A percentile compares a stretch with the other conserved stretches of the same genome.
These are phyloP conservation scores for Ascidia mentula DNA, from an alignment of 23 tunicate species.

Conservation along the genomic window DNA sequence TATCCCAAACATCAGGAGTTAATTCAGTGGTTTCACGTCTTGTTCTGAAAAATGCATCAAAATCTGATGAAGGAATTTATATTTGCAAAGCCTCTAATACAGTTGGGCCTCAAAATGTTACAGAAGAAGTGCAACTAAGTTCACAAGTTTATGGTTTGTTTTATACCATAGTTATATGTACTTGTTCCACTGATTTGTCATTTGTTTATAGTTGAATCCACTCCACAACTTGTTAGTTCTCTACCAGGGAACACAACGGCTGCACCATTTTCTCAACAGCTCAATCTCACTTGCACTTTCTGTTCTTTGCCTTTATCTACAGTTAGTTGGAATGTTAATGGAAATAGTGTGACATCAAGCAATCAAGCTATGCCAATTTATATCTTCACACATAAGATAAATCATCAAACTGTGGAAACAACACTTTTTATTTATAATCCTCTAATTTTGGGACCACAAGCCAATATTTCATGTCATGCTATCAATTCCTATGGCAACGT, in stretches of 20 bases:
- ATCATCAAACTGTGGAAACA: neutral
- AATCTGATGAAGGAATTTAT: neutral
- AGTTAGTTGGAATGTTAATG: neutral
- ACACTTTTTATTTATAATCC: neutral
- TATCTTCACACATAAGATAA: neutral
- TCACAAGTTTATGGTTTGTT: neutral
- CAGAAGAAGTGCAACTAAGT: neutral
- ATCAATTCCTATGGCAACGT: neutral
- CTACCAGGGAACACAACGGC: neutral
- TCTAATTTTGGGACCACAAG: neutral
- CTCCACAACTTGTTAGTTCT: neutral
- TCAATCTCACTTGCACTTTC: neutral
- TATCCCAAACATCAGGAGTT: neutral
- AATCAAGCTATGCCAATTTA: neutral
- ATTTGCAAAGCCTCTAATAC: neutral
- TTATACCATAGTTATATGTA: neutral
- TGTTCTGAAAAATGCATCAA: neutral
- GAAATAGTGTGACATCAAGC: neutral
- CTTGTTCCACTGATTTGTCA: neutral
- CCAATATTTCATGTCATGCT: neutral
- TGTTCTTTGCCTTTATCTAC: neutral
- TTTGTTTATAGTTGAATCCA: neutral
- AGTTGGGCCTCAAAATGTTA: neutral
- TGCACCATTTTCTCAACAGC: neutral
- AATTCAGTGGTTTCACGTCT: neutral